Evolutionary conservation across 2,113 vertebrate species (phyloP), one percentile per base, ranked within the genome.

Genomic region (Rhizomys pruinosus): DNA sequence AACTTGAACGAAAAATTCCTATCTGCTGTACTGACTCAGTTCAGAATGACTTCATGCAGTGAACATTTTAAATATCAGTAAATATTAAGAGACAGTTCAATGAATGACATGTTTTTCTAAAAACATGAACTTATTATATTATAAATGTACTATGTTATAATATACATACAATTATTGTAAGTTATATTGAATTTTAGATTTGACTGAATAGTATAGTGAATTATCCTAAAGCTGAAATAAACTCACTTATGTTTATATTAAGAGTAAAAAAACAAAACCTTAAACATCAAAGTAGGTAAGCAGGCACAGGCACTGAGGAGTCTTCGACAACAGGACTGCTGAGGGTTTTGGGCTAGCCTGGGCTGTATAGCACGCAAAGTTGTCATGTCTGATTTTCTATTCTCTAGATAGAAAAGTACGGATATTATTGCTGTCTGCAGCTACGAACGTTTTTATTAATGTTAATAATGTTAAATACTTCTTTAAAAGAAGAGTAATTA

Each of bases 1-100:
- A 27, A 55, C 3, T 69, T 39, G 23, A 87, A 90, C 10, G 27
- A 57, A 59, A 64, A 79, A 42, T 71, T 32, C 12, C 47, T n/a
- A 39, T 19, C 87, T 80, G 47, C 15, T 74, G n/a, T 85, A 66
- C 0, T 89, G 44, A 93, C 6, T 89, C 52, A 93, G 23, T 61
- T 84, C 78, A 61, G 29, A 81, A 85, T 78, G 7, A 57, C 16
- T 69, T 81, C 11, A 92, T 25, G 1, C 6, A 71, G 71, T 57
- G 87, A 7, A 80, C 61, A n/a, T 81, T 79, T 64, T 92, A 81
- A 80, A 59, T 29, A 76, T 91, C 27, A 73, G n/a, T 88, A 84
- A 88, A 63, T 42, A 64, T 27, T 79, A 74, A 47, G 42, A 77
- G 32, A 74, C 0, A 39, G 63, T 68, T 32, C 17, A 7, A 10